Conservation (phyloP, 2,888 invertebrate genomes). For the Diplolepis rosae region DNA sequence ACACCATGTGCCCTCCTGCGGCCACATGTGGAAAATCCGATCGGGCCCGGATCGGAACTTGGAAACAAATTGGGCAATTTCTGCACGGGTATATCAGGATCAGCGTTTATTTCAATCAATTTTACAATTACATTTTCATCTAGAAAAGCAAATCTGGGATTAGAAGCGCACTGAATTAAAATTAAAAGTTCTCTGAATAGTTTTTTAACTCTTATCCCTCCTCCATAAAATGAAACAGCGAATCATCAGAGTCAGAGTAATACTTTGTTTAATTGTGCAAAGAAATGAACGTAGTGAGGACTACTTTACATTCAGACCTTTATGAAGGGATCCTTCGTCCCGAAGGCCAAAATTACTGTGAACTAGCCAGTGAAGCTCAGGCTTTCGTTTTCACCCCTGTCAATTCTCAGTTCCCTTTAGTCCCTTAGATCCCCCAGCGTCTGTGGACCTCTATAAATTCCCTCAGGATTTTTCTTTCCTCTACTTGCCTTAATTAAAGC, state of each 20-base stretch:
- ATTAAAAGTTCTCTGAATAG: background rate
- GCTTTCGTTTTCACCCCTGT: constrained; percentile 31
- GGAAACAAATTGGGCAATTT: no score
- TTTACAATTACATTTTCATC: background rate
- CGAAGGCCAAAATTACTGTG: constrained; percentile 62
- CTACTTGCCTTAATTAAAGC: constrained; percentile 73
- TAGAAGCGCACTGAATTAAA: no score
- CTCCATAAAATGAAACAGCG: constrained; percentile 2
- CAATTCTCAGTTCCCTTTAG: constrained; percentile 35
- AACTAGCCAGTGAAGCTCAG: constrained; percentile 39
- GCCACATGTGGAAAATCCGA: no score
- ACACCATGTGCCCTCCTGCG: no score
- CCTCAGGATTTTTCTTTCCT: constrained; percentile 72
- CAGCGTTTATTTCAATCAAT: background rate
- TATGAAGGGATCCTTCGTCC: constrained; percentile 48
- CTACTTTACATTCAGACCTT: constrained; percentile 65
- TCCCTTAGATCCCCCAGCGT: constrained; percentile 41
- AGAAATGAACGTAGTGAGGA: constrained; percentile 63
- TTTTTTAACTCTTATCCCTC: background rate
- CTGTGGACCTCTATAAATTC: constrained; percentile 70
- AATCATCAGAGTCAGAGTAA: background rate
- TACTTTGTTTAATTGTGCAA: constrained; percentile 58
- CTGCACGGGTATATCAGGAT: background rate
- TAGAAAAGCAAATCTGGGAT: background rate
- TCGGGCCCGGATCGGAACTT: no score